phyloP scores from a whole-genome alignment of 2,113 vertebrate species.

The Prunella himalayana region DNA sequence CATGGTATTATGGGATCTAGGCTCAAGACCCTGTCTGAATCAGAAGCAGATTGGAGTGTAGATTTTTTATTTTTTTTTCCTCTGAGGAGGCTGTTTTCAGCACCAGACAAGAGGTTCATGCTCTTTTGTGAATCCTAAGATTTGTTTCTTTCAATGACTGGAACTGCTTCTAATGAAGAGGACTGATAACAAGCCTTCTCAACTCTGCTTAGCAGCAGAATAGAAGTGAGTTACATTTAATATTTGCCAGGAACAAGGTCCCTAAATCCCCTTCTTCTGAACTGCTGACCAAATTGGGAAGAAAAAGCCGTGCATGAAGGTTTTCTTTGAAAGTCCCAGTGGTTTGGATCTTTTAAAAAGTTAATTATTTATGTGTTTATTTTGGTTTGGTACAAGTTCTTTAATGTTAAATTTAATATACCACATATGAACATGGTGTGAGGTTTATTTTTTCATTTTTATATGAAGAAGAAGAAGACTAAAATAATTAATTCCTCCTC shows the following conservation, averaged over 20 bases:
- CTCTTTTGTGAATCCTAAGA: background rate
- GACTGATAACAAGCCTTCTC: background rate
- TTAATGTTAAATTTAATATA: background rate
- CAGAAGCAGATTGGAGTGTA: background rate
- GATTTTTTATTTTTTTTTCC: background rate
- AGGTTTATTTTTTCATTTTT: background rate
- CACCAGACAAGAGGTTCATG: background rate
- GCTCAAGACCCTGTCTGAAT: background rate
- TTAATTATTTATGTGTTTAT: background rate
- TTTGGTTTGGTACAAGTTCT: background rate
- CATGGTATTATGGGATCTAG: background rate
- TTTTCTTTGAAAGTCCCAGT: background rate
- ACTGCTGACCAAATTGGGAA: background rate
- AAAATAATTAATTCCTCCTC: background rate
- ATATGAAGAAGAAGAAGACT: background rate
- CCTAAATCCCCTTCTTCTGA: background rate
- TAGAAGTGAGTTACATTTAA: background rate
- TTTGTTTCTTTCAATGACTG: background rate
- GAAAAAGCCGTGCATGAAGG: background rate
- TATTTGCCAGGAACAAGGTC: background rate
- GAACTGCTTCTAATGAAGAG: background rate
- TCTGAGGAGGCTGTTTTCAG: background rate
- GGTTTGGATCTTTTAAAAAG: background rate
- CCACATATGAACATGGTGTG: background rate
- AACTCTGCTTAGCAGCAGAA: background rate